Conservation (phyloP, 1,140 invertebrate species). For the Melanaphis sacchari region DNA sequence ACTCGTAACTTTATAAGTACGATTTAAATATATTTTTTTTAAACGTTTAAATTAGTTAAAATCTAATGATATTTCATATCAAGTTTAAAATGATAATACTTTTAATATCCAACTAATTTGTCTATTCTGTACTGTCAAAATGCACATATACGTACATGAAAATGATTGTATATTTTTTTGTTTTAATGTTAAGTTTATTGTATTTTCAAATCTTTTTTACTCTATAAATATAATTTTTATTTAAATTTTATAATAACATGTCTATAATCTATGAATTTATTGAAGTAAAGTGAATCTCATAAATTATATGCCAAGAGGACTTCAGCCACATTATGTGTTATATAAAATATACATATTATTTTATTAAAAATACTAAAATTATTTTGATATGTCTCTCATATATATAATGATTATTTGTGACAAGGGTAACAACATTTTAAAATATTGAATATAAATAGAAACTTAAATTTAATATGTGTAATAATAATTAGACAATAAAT, state of each 20-base stretch:
- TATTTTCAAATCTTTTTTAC: neutral
- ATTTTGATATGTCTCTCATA: neutral
- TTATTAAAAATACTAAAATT: neutral
- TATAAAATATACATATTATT: neutral
- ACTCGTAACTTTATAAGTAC: too few species aligned
- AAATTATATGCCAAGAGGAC: neutral
- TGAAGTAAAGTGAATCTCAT: neutral
- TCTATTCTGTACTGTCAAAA: neutral
- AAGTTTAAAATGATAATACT: neutral
- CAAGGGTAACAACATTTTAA: neutral
- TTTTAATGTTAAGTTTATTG: neutral
- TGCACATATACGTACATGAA: neutral
- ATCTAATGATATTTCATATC: neutral
- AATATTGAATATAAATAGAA: neutral
- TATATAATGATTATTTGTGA: neutral
- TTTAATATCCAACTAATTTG: neutral
- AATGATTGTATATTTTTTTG: neutral
- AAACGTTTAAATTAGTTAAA: neutral
- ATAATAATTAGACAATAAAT: neutral
- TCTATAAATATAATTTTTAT: neutral
- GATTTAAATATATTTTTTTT: too few species aligned
- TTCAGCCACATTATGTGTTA: neutral
- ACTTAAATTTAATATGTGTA: neutral
- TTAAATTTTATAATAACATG: neutral
- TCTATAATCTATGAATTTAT: neutral